Percentiles rank a stretch among this genome's conserved stretches.
Evolutionary conservation across 2,888 invertebrate genomes (phyloP).

Genomic region (Glomeris marginata): DNA sequence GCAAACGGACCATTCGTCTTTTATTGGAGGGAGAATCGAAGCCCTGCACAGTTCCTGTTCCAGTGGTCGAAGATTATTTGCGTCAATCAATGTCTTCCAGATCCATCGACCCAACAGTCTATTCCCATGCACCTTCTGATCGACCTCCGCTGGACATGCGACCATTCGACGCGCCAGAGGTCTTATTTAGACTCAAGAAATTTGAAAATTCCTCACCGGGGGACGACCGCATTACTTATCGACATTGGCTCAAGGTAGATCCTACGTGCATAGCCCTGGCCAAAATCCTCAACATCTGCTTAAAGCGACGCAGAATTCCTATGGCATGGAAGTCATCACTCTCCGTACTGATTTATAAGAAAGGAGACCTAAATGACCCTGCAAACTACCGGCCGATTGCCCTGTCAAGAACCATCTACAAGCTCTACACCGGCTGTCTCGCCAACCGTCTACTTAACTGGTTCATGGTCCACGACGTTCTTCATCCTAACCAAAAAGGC

Average conservation of each 20-base stretch:
- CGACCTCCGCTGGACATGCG: slow-evolving; percentile 3
- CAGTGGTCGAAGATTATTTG: too few species aligned
- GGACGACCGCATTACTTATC: not conserved
- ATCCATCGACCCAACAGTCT: too few species aligned
- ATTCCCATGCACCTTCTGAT: not conserved
- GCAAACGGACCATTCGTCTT: too few species aligned
- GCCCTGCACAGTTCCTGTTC: too few species aligned
- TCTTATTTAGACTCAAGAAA: not conserved
- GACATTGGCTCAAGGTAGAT: not conserved
- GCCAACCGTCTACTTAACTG: slow-evolving; percentile 19
- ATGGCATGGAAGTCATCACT: not conserved
- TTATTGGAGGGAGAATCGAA: too few species aligned
- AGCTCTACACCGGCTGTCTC: slow-evolving; percentile 14
- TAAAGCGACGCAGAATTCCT: not conserved
- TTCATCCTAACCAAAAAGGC: not conserved
- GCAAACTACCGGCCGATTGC: slow-evolving; percentile 22
- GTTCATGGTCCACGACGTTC: slow-evolving; percentile 6
- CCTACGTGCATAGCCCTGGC: not conserved
- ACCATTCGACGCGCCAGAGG: slow-evolving; percentile 11
- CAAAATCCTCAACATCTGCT: slow-evolving; percentile 11
- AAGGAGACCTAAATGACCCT: not conserved
- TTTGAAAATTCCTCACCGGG: not conserved
- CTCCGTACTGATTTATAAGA: not conserved
- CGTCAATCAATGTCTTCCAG: too few species aligned
- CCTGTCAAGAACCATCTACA: slow-evolving; percentile 16